Percentiles rank a stretch among this genome's conserved stretches.
Evolutionary conservation across 2,888 invertebrate genomes (phyloP).

Genomic region (Archaeoteleia sp.): DNA sequence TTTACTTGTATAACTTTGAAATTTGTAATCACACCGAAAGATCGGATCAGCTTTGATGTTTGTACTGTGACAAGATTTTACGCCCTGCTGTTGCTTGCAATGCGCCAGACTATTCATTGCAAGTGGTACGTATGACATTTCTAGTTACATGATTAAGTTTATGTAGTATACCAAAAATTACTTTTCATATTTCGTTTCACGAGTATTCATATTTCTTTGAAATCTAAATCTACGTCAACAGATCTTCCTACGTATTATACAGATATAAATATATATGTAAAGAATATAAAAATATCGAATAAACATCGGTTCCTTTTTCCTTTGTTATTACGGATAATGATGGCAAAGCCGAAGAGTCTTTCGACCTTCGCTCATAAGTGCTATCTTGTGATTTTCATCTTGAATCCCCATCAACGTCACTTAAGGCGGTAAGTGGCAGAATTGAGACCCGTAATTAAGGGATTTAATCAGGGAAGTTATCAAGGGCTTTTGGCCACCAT

Average conservation of each 20-base stretch:
- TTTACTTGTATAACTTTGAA: conserved; percentile 31
- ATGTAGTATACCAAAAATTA: neutral
- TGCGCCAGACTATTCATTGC: conserved; percentile 8
- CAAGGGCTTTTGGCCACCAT: conserved; percentile 42
- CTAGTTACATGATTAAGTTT: neutral
- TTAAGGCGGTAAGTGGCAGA: conserved; percentile 33
- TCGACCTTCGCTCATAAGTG: conserved; percentile 23
- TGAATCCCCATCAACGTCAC: conserved; percentile 34
- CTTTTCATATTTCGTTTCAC: too few relatives aligned
- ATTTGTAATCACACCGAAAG: conserved; percentile 35
- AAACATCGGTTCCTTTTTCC: too few relatives aligned
- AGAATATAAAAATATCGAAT: too few relatives aligned
- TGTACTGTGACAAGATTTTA: conserved; percentile 28
- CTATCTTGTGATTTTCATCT: conserved; percentile 21
- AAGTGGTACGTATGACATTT: conserved; percentile 3
- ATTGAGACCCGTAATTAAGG: conserved; percentile 49
- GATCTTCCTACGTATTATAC: too few relatives aligned
- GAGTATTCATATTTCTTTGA: too few relatives aligned
- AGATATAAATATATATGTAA: too few relatives aligned
- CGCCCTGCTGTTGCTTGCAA: conserved; percentile 11
- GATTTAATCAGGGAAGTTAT: conserved; percentile 60
- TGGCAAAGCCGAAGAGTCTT: conserved; percentile 16
- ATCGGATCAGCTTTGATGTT: conserved; percentile 27
- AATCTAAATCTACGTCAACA: too few relatives aligned
- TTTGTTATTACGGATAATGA: neutral